Base-by-base conservation (phyloP, 2,113 vertebrate genomes). In the Rhizomys pruinosus region DNA sequence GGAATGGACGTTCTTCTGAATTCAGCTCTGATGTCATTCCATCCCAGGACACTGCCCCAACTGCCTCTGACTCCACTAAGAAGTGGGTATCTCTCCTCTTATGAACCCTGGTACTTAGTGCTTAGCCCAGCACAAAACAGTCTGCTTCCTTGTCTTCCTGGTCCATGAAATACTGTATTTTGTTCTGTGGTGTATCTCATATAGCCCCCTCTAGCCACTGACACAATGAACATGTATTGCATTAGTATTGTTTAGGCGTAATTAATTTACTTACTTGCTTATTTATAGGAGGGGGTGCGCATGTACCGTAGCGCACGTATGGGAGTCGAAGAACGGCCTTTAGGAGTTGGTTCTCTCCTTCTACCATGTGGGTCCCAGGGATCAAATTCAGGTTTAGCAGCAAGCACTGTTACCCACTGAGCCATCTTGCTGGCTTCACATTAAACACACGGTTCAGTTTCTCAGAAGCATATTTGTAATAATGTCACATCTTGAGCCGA, bases 401-500 rank as follows among this genome's bases (percentile, higher is more conserved):
- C 37, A 16, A 61, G 57, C n/a, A 3, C 27, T 9, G 7, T 44
- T 64, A 10, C 37, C 61, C 59, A 64, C 37, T 66, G 80, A 12
- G 12, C 79, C 39, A 12, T 13, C 37, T 32, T 64, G 47, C 64
- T 20, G n/a, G 22, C 42, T 87, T 93, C 52, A 52, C 42, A 78
- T 27, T 68, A 92, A 64, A 87, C 9, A n/a, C 52, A 32, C 1
- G 52, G 42, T 86, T 93, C 2, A 61, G 69, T 81, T 87, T 93
- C 79, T 92, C 52, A 88, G 87, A 94, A 93, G 37, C 34, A 88
- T 74, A 92, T 74, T 44, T 34, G 5, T 66, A 78, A 20, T 82
- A 86, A 11, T 23, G 84, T 86, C 44, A 47, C 1, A 1, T 59
- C 76, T 90, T 93, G 88, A 42, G 61, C 78, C 59, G 85, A 6